Evolutionary conservation across 2,888 invertebrate species (phyloP).

Genomic region (Zaprionus obscuricornis): DNA sequence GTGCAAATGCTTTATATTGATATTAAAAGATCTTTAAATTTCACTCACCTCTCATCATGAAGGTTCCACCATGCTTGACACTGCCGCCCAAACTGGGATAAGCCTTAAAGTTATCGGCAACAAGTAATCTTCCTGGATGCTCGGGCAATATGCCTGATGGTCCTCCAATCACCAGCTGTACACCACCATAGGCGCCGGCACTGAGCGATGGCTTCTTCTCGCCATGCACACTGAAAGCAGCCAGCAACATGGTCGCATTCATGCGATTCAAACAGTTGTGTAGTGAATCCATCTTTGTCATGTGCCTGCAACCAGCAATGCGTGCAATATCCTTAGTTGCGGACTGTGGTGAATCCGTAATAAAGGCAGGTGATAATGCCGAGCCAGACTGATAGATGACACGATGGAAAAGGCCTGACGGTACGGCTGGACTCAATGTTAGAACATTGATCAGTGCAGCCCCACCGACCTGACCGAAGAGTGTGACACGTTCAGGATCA

Average conservation of each 20-base stretch:
- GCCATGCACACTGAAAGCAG: slow-evolving; percentile 81
- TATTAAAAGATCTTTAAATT: no score
- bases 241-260: slow-evolving; percentile 80
- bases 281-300: slow-evolving; percentile 72
- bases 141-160: slow-evolving; percentile 81
- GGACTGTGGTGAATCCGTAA: slow-evolving; percentile 82
- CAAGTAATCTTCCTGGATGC: slow-evolving; percentile 78
- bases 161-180: slow-evolving; percentile 81
- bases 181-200: slow-evolving; percentile 74
- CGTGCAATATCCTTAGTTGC: slow-evolving; percentile 81
- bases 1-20: no score
- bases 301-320: slow-evolving; percentile 80
- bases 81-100: slow-evolving; percentile 84
- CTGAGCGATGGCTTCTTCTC: slow-evolving; percentile 53
- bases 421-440: slow-evolving; percentile 83
- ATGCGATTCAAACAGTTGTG: slow-evolving; percentile 81
- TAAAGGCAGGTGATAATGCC: slow-evolving; percentile 84
- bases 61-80: slow-evolving; percentile 84
- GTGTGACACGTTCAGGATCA: slow-evolving; percentile 84
- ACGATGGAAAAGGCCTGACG: slow-evolving; percentile 84
- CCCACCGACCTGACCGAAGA: slow-evolving; percentile 85
- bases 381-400: slow-evolving; percentile 85
- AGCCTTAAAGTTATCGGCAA: slow-evolving; percentile 75
- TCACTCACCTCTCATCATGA: slow-evolving; percentile 82
- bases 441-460: slow-evolving; percentile 84